Evolutionary conservation across 2,888 invertebrate genomes (phyloP), one percentile per base, ranked within the genome.

Genomic region (Synergus umbraculus): DNA sequence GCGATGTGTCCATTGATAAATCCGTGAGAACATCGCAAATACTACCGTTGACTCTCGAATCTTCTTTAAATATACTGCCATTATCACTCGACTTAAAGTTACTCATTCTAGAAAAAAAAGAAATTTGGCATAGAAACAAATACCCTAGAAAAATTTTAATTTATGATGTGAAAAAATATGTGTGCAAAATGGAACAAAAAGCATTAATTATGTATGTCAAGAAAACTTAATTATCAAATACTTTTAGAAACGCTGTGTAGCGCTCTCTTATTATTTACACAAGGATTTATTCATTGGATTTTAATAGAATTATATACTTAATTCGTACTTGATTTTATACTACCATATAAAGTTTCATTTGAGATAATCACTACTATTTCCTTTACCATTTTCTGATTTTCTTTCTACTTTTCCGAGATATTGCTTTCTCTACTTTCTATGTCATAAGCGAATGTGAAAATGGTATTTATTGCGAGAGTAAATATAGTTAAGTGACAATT

Each of bases 1-100:
- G 54, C n/a, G 54, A 54, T 54, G 54, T n/a, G n/a, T 54, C 54
- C 54, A 54, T 54, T 54, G 54, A 54, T 54, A 54, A 54, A 54
- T 9, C 9, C n/a, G 54, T 54, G 54, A 54, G 54, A 54, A 54
- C 54, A 7, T 54, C n/a, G 9, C 9, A n/a, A 54, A 54, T 54
- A n/a, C n/a, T 54, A 54, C 8, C 54, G 54, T n/a, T 7, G 2
- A 8, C 8, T n/a, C n/a, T n/a, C 2, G n/a, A n/a, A 54, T 54
- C 54, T 54, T 54, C 54, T 54, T 54, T 54, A 54, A 54, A n/a
- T 54, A 54, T n/a, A 7, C 2, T n/a, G 54, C n/a, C 54, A 54
- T 37, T 54, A n/a, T 54, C 54, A n/a, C 54, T 54, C 54, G 54
- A 54, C 54, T 54, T n/a, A 8, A 2, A 54, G 54, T 54, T 54